Evolutionary conservation across 2,888 invertebrate genomes (phyloP).

Genomic region (Scrobipalpa atriplicella): DNA sequence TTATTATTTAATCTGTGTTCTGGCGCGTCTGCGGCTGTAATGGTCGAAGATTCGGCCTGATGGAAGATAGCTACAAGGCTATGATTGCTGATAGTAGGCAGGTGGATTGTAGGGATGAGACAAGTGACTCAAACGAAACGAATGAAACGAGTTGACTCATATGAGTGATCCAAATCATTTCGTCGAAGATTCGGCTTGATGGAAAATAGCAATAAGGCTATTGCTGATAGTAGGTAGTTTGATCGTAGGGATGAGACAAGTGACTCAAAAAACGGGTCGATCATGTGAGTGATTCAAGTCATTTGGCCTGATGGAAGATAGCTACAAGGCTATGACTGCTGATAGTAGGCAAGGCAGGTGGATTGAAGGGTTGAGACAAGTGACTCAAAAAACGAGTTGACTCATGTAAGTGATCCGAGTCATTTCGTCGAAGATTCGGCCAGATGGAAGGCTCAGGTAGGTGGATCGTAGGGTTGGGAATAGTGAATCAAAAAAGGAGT

Average conservation of each 20-base stretch:
- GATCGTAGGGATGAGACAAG: background rate
- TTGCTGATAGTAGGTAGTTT: conserved; percentile 45
- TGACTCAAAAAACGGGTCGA: background rate
- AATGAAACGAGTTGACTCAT: background rate
- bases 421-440: background rate
- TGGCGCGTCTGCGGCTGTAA: conserved; percentile 30
- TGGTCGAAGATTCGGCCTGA: conserved; percentile 37
- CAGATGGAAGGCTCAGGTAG: too few species aligned
- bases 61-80: conserved; percentile 35
- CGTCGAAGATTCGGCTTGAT: conserved; percentile 21
- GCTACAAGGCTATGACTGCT: conserved; percentile 15
- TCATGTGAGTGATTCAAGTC: background rate
- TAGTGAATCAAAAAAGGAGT: background rate
- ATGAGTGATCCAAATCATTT: background rate
- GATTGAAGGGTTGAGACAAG: background rate
- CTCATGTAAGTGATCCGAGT: background rate
- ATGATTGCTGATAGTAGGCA: conserved; percentile 44
- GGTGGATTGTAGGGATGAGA: conserved; percentile 34
- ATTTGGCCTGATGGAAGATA: conserved; percentile 9
- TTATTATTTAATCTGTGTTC: conserved; percentile 31
- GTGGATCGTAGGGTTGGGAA: background rate
- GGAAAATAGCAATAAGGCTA: conserved; percentile 36
- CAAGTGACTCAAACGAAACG: background rate
- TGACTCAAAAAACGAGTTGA: background rate
- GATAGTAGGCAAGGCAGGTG: conserved; percentile 28